Evolutionary conservation across 2,797 vertebrate species (phyloP).

Genomic region (Notoglanidium macrostoma): DNA sequence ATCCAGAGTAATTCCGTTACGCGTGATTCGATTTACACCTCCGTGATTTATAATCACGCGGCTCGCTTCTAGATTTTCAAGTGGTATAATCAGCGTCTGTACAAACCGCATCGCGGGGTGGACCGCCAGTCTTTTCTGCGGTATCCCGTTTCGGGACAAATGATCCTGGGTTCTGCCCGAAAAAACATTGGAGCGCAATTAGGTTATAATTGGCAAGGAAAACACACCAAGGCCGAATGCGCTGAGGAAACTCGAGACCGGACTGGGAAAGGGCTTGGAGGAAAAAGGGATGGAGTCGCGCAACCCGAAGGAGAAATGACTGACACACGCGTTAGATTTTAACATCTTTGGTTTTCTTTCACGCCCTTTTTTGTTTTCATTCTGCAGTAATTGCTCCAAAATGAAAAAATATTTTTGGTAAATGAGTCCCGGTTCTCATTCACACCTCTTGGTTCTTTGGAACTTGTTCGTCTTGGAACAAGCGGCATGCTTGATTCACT

Average conservation of each 20-base stretch:
- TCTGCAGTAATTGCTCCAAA: background rate
- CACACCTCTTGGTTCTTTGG: too few species aligned
- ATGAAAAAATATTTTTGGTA: background rate
- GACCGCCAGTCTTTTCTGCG: constrained; percentile 33
- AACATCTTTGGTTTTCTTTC: background rate
- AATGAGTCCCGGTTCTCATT: background rate
- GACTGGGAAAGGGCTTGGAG: background rate
- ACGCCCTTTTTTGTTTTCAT: background rate
- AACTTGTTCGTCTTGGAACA: too few species aligned
- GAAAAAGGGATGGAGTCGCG: constrained; percentile 2
- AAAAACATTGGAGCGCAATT: constrained; percentile 42
- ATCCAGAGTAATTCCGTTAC: constrained; percentile 12
- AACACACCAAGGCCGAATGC: constrained; percentile 24
- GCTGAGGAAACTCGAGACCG: constrained; percentile 34
- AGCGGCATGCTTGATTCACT: too few species aligned
- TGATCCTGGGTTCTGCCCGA: constrained; percentile 37
- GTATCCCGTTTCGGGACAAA: constrained; percentile 54
- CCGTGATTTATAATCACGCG: background rate
- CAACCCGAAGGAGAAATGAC: constrained; percentile 21
- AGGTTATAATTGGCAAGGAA: constrained; percentile 46
- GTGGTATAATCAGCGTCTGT: background rate
- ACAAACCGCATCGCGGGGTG: background rate
- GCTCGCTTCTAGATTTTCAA: background rate
- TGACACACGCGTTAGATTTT: background rate
- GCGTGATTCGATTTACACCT: constrained; percentile 11